Evolutionary conservation across 2,797 vertebrate species (phyloP), one percentile per base, ranked within the genome.

Genomic region (Tolypeutes matacus): DNA sequence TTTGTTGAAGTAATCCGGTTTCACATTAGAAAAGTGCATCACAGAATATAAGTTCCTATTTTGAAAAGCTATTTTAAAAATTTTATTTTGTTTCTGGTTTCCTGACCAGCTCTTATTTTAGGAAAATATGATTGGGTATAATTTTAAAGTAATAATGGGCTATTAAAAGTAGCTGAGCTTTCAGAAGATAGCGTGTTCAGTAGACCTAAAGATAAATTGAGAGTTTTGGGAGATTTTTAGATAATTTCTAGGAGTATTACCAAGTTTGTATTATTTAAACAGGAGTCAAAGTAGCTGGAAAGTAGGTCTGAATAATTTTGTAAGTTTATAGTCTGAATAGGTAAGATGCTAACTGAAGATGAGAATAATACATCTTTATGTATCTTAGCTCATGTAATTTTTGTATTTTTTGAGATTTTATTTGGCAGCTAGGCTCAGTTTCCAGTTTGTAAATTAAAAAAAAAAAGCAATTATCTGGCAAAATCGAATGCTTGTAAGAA

Each of bases 31-130:
- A 94, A 95, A 75, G 49, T 72, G 11, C 17, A 64, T 94, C 77
- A 56, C 39, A 36, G 51, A 62, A 42, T 95, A 72, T 90, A 86
- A 86, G 69, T 96, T 85, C 36, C 42, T 78, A 70, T 91, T 95
- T 95, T 94, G 53, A 89, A 95, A 97, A 92, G 7, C 27, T 70
- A 12, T 89, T 96, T 94, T n/a, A 42, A 95, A 95, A 92, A 72
- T 92, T 95, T 93, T 96, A 72, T 92, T 95, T 93, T 96, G 25
- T 92, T 95, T 53, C 60, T 88, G 53, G 49, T 94, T 95, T 95
- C 77, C n/a, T 95, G 56, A 88, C 21, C 9, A 82, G 62, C n/a
- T 95, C 51, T 92, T 92, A 86, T 93, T 94, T 96, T 80, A 84
- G 78, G 78, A 95, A 97, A 83, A 96, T 81, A 51, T 86, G 89